Conservation (phyloP, 2,888 invertebrate species). For the Nudaria mundana region DNA sequence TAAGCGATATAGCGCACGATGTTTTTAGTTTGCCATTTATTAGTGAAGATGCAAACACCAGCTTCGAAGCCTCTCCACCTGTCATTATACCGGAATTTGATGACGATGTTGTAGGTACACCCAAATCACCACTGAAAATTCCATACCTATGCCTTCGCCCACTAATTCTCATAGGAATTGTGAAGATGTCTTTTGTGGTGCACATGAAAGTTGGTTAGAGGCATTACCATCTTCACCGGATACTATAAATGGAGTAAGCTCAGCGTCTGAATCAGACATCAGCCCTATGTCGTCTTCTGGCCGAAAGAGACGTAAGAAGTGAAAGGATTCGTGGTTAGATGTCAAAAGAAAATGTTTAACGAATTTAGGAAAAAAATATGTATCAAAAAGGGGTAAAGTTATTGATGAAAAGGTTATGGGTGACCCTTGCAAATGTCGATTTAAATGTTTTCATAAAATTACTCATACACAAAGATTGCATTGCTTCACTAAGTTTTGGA, state of each 20-base stretch:
- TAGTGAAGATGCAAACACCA: neutral
- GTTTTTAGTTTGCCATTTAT: neutral
- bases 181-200: neutral
- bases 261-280: conserved; percentile 1
- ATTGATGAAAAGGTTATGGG: too few species aligned
- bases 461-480: too few species aligned
- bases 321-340: neutral
- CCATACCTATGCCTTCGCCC: conserved; percentile 1
- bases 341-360: neutral
- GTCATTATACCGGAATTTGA: neutral
- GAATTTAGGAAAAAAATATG: neutral
- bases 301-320: conserved; percentile 1
- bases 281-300: conserved; percentile 1
- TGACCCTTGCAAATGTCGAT: too few species aligned
- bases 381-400: neutral
- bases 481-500: too few species aligned
- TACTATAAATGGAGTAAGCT: neutral
- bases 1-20: too few species aligned
- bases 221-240: neutral
- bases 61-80: neutral
- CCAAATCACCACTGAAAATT: neutral
- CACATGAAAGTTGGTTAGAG: neutral
- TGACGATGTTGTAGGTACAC: neutral
- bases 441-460: too few species aligned
- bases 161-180: neutral